phyloP scores from a whole-genome alignment of 2,888 invertebrate species.

The Falcaria lacertinaria region DNA sequence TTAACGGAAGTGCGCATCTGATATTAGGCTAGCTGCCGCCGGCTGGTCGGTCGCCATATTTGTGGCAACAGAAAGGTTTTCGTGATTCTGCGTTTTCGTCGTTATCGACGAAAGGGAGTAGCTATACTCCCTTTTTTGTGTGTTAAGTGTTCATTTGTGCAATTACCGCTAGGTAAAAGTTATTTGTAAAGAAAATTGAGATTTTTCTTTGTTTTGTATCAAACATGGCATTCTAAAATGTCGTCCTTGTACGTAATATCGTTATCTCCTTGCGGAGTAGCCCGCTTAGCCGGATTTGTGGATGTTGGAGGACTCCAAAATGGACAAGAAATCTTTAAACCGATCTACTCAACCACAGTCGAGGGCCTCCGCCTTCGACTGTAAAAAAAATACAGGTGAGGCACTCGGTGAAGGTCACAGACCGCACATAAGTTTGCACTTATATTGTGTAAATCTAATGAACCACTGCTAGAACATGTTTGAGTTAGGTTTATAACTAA shows the following conservation, averaged over 20 bases:
- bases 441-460: no score
- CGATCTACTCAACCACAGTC: constrained; percentile 84
- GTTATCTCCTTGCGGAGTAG: constrained; percentile 86
- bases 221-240: constrained; percentile 92
- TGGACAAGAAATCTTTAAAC: constrained; percentile 89
- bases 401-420: constrained; percentile 59
- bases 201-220: constrained; percentile 79
- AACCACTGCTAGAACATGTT: no score
- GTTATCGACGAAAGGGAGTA: constrained; percentile 84
- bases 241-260: constrained; percentile 83
- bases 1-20: constrained; percentile 66
- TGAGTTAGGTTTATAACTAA: no score
- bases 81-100: constrained; percentile 78
- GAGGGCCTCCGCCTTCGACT: constrained; percentile 86
- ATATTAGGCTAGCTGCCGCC: constrained; percentile 72
- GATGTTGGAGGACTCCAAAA: constrained; percentile 81
- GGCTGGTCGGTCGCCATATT: constrained; percentile 85
- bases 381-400: constrained; percentile 87
- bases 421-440: constrained; percentile 1
- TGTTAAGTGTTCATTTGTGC: constrained; percentile 45
- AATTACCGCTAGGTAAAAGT: constrained; percentile 56
- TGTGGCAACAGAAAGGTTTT: constrained; percentile 80
- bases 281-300: constrained; percentile 77
- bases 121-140: constrained; percentile 78
- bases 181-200: constrained; percentile 41